These are phyloP conservation scores for Siderastrea radians DNA, from an alignment of 92 coral and sea anemone genomes.

Conservation along the genomic window DNA sequence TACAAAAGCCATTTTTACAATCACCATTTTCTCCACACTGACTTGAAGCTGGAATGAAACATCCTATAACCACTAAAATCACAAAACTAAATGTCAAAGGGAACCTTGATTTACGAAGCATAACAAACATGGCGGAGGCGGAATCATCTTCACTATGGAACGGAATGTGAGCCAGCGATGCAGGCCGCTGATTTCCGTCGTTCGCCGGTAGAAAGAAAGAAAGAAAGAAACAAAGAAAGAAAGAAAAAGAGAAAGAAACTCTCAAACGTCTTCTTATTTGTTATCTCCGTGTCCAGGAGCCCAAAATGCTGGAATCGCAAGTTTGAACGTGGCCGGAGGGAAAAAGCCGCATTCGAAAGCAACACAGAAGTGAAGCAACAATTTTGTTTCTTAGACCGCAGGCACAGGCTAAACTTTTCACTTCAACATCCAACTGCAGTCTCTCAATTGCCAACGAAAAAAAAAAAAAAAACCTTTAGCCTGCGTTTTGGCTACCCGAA, in stretches of 20 bases:
- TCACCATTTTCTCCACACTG: constrained; percentile 41
- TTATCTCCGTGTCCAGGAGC: no score
- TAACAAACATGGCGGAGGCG: constrained; percentile 49
- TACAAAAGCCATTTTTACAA: constrained; percentile 61
- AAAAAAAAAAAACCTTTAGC: no score
- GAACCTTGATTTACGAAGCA: not conserved
- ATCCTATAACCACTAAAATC: constrained; percentile 17
- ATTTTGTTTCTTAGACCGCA: no score
- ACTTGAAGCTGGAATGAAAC: constrained; percentile 8
- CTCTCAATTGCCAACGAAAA: no score
- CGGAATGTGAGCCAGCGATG: constrained; percentile 17
- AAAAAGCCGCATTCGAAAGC: no score
- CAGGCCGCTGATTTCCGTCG: not conserved
- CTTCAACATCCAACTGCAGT: no score
- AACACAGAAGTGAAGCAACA: no score
- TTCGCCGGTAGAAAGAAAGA: not conserved
- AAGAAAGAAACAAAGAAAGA: no score
- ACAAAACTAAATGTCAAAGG: constrained; percentile 5
- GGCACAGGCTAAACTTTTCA: no score
- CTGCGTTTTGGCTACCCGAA: no score
- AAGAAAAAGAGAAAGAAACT: not conserved
- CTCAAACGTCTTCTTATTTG: not conserved
- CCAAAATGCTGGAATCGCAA: no score
- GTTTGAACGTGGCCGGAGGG: no score
- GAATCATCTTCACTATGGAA: constrained; percentile 14